Evolutionary conservation across 2,888 invertebrate genomes (phyloP).

Genomic region (Neoascia interrupta): DNA sequence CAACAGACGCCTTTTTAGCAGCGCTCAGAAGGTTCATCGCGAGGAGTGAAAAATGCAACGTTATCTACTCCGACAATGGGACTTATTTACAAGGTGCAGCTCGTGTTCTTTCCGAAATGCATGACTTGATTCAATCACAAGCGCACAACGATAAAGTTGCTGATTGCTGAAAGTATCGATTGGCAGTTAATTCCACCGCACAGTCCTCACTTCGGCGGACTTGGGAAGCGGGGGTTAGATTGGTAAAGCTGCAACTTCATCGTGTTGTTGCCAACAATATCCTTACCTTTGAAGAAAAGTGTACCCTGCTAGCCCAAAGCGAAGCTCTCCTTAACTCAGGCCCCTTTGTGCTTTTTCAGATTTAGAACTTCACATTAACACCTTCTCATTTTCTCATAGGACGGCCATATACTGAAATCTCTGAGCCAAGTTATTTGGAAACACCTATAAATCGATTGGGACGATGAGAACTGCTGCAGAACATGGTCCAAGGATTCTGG

Average conservation of each 20-base stretch:
- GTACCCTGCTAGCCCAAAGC: conserved; percentile 49
- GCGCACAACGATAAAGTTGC: conserved; percentile 6
- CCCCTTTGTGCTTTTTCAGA: conserved; percentile 8
- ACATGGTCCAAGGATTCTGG: conserved; percentile 1
- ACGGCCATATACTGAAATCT: conserved; percentile 6
- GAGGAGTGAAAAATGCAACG: conserved; percentile 3
- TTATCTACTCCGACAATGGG: background rate
- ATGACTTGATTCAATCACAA: conserved; percentile 1
- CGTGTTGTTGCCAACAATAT: conserved; percentile 21
- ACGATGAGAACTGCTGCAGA: conserved; percentile 2
- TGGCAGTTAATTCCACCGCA: background rate
- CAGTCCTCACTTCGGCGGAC: conserved; percentile 2
- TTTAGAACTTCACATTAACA: conserved; percentile 12
- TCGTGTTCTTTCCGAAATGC: background rate
- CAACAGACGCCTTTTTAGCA: background rate
- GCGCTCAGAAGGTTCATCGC: background rate
- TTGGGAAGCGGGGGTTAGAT: too few relatives aligned
- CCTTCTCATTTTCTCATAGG: conserved; percentile 17
- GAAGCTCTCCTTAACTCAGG: conserved; percentile 49
- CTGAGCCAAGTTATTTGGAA: background rate
- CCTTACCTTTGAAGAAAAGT: conserved; percentile 46
- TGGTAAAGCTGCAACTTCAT: conserved; percentile 41
- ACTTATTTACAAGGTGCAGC: conserved; percentile 1
- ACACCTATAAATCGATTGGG: background rate
- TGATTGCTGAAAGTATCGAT: background rate